Conservation (phyloP, 2,113 vertebrate genomes). For the Peucedramus taeniatus region DNA sequence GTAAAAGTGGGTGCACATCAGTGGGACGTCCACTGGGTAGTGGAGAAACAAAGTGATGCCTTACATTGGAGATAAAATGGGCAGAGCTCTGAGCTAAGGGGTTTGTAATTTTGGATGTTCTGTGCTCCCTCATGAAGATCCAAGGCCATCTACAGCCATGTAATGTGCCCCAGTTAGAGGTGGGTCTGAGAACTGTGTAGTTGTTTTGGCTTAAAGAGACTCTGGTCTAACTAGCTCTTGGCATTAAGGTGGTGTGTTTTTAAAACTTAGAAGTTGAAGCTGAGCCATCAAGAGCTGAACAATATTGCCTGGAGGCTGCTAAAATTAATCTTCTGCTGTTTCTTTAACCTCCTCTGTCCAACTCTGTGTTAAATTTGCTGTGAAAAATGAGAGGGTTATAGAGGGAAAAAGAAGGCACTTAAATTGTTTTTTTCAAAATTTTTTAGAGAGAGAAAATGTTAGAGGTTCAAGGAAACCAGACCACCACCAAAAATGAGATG, state of each 20-base stretch:
- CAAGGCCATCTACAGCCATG: background rate
- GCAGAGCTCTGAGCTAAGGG: background rate
- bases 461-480: background rate
- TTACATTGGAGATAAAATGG: background rate
- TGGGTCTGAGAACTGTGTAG: background rate
- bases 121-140: background rate
- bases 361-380: background rate
- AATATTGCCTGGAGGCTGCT: background rate
- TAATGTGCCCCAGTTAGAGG: background rate
- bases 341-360: background rate
- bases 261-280: background rate
- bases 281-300: background rate
- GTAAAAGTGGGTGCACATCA: background rate
- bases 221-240: background rate
- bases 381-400: background rate
- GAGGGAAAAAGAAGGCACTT: background rate
- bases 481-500: background rate
- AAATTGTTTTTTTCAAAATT: background rate
- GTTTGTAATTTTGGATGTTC: background rate
- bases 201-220: background rate
- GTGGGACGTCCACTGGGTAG: background rate
- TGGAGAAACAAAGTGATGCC: background rate
- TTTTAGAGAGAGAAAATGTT: background rate
- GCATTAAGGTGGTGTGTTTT: background rate
- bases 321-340: background rate